Evolutionary conservation across 2,888 invertebrate genomes (phyloP).

Genomic region (Polydrusus cervinus): DNA sequence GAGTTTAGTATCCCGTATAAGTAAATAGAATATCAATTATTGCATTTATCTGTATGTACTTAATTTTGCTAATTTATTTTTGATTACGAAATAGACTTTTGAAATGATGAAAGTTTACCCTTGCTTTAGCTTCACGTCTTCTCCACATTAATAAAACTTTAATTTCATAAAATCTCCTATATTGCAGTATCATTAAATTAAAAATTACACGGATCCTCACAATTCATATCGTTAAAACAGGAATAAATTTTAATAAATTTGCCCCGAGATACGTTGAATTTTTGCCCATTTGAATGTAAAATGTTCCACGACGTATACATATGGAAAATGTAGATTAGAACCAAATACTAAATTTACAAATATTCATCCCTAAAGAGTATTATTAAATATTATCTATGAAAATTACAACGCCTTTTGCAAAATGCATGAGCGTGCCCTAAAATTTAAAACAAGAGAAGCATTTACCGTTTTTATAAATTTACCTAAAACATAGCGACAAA

Average conservation of each 20-base stretch:
- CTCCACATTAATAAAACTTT: too few relatives aligned
- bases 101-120: too few relatives aligned
- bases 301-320: neutral
- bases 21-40: too few relatives aligned
- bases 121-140: too few relatives aligned
- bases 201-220: neutral
- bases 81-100: too few relatives aligned
- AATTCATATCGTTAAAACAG: neutral
- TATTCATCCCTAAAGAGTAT: neutral
- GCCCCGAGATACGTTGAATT: neutral
- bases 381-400: neutral
- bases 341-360: neutral
- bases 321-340: slow-evolving; percentile 11
- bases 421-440: too few relatives aligned
- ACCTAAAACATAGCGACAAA: too few relatives aligned
- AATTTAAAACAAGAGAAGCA: too few relatives aligned
- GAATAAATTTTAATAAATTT: slow-evolving; percentile 6
- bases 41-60: too few relatives aligned
- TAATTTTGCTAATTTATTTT: too few relatives aligned
- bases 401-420: neutral
- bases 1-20: too few relatives aligned
- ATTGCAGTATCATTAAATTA: neutral
- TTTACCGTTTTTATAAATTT: too few relatives aligned
- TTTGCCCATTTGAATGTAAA: slow-evolving; percentile 14
- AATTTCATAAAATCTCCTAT: neutral